Base-by-base conservation (phyloP, 2,888 invertebrate species). In the Volucella zonaria region DNA sequence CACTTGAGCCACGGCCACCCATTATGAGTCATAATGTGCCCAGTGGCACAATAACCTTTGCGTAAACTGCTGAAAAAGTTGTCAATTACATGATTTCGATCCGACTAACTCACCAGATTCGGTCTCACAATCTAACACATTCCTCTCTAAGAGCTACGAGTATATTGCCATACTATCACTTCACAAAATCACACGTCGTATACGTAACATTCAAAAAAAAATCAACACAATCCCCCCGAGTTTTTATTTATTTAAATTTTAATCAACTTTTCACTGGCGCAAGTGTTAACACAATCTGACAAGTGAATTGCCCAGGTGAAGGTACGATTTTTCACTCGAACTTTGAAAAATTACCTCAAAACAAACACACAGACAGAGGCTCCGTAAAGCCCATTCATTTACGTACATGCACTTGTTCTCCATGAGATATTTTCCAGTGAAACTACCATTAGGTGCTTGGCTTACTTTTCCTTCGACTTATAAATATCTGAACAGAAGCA, bases 331-430 rank as follows among this genome's bases (percentile, higher is more conserved):
- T 67, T 45, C 51, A 66, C 66, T 54, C 42, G 51, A 40, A 51
- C 70, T 70, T 64, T 62, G 68, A 74, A 77, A 79, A 68, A 64
- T 59, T 64, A 68, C 56, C 59, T 59, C 74, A 61, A 4, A 31
- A n/a, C 61, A 49, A 8, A 51, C 58, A 49, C 52, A 70, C 42
- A 18, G 11, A 40, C 42, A 52, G 23, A 62, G 43, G 23, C 42
- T 81, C 45, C 49, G 47, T 61, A 59, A 56, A 68, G 58, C 56
- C 74, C 78, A 74, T 74, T 62, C 78, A 74, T 74, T 62, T 52
- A 74, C 76, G 83, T 67, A 67, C 67, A 66, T 71, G 56, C 75
- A 80, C 83, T 83, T 79, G 82, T 70, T 79, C 77, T 75, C 74
- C 79, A 59, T 83, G 79, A 79, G 58, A 58, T 52, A 42, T 61